A percentile compares a stretch with the other conserved stretches of the same genome.
Conservation (phyloP, 1,140 invertebrate species). For the Mamestra configurata region DNA sequence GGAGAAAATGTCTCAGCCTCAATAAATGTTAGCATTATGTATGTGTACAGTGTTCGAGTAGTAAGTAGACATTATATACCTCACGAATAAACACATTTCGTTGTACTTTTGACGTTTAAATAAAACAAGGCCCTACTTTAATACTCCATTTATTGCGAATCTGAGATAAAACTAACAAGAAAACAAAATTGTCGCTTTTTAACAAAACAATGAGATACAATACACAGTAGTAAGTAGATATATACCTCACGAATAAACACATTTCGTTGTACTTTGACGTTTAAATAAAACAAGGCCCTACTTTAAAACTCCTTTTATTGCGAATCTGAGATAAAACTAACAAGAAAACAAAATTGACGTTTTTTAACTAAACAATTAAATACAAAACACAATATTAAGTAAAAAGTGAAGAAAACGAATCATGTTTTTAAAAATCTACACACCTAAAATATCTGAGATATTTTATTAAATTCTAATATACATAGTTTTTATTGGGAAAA, state of each 20-base stretch:
- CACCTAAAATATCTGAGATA: no score
- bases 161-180: background rate
- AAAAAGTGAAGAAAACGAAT: no score
- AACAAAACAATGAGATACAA: no score
- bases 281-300: background rate
- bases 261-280: background rate
- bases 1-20: conserved; percentile 73
- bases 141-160: background rate
- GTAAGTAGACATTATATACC: conserved; percentile 2
- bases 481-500: no score
- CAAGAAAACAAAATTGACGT: no score
- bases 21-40: conserved; percentile 49
- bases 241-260: no score
- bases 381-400: no score
- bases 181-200: no score
- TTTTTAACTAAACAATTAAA: no score
- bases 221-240: no score
- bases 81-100: background rate
- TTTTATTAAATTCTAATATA: no score
- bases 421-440: no score
- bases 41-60: background rate
- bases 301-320: background rate
- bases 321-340: background rate
- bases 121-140: background rate
- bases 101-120: background rate